Conservation (phyloP, 2,113 vertebrate species). For the Percopsis transmontana region DNA sequence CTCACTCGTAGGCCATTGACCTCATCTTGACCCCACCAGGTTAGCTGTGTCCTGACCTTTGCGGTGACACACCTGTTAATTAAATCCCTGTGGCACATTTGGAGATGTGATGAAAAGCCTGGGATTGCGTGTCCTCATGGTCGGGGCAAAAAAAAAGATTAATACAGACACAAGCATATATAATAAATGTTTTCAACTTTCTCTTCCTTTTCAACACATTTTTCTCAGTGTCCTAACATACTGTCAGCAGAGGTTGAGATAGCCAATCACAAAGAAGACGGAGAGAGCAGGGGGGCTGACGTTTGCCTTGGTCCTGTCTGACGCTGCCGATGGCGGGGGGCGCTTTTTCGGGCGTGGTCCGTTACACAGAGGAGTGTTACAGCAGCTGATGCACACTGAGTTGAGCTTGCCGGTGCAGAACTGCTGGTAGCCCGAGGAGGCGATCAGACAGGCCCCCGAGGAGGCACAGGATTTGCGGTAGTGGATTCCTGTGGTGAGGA, state of each 20-base stretch:
- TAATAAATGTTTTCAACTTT: conserved; percentile 15
- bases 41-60: background rate
- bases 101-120: conserved; percentile 12
- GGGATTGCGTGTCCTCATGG: no score
- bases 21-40: background rate
- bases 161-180: conserved; percentile 15
- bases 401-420: conserved; percentile 93
- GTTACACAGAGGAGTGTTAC: conserved; percentile 91
- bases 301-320: background rate
- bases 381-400: conserved; percentile 96
- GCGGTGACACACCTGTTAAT: conserved; percentile 2
- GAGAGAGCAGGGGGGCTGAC: conserved; percentile 40
- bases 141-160: background rate
- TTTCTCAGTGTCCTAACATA: background rate
- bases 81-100: background rate
- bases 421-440: conserved; percentile 93
- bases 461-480: conserved; percentile 95
- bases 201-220: background rate
- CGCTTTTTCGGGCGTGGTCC: conserved; percentile 86
- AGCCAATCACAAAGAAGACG: conserved; percentile 53
- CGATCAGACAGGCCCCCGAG: conserved; percentile 90
- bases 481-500: conserved; percentile 82
- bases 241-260: conserved; percentile 58
- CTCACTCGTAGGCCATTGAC: conserved; percentile 4
- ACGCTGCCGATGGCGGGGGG: conserved; percentile 64